These are phyloP conservation scores for Archaeoteleia sp. DNA, from an alignment of 2,888 invertebrate genomes.

Conservation along the genomic window DNA sequence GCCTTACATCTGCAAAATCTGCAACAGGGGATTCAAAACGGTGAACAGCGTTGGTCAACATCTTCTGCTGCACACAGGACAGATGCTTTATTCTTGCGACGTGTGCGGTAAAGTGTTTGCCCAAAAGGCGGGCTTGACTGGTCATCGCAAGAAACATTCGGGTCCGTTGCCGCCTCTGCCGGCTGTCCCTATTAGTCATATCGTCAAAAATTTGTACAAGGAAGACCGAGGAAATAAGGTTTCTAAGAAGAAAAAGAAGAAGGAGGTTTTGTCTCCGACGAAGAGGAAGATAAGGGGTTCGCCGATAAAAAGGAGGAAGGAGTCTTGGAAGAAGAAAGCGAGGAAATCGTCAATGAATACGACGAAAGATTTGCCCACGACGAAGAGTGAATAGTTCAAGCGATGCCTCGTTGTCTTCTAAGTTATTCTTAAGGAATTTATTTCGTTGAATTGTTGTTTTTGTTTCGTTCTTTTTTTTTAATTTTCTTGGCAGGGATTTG, in stretches of 20 bases:
- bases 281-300: background rate
- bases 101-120: constrained; percentile 71
- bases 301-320: background rate
- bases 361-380: too few species aligned
- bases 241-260: background rate
- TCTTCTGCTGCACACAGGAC: constrained; percentile 70
- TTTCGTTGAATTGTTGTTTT: too few species aligned
- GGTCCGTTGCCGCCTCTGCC: constrained; percentile 70
- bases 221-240: constrained; percentile 19
- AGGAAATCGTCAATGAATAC: too few species aligned
- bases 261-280: too few species aligned
- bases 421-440: too few species aligned
- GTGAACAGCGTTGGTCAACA: constrained; percentile 70
- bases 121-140: constrained; percentile 70
- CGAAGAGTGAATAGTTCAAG: too few species aligned
- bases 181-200: constrained; percentile 71
- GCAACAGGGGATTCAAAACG: constrained; percentile 67
- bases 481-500: too few species aligned
- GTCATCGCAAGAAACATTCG: constrained; percentile 64
- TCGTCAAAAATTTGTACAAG: constrained; percentile 62
- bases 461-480: too few species aligned
- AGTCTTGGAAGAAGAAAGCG: background rate
- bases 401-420: too few species aligned
- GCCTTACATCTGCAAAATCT: constrained; percentile 68
- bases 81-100: constrained; percentile 69